These are phyloP conservation scores for Drosophila fulvimacula DNA, from an alignment of 2,888 invertebrate species.

Conservation along the genomic window DNA sequence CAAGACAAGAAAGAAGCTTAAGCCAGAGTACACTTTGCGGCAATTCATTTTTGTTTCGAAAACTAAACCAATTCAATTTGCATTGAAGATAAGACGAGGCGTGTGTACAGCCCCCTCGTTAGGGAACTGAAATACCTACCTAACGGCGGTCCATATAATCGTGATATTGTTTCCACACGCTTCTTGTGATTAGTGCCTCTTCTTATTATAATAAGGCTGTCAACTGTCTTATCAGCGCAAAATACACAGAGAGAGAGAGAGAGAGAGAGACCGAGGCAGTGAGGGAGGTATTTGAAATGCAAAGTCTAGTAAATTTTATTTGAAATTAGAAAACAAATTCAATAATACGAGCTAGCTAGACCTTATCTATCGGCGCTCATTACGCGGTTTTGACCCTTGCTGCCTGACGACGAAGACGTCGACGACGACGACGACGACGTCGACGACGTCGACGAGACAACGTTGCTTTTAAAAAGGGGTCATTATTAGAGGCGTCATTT, in stretches of 20 bases:
- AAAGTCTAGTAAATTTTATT: slow-evolving; percentile 18
- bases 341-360: slow-evolving; percentile 42
- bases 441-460: slow-evolving; percentile 25
- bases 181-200: slow-evolving; percentile 35
- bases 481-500: slow-evolving; percentile 41
- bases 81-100: slow-evolving; percentile 53
- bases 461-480: slow-evolving; percentile 62
- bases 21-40: slow-evolving; percentile 22
- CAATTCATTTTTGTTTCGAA: slow-evolving; percentile 7
- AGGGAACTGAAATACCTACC: slow-evolving; percentile 37
- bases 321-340: slow-evolving; percentile 67
- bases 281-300: slow-evolving; percentile 9
- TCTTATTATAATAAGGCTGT: slow-evolving; percentile 5
- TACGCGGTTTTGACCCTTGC: slow-evolving; percentile 67
- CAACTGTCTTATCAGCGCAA: slow-evolving; percentile 59
- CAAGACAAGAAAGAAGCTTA: slow-evolving; percentile 10
- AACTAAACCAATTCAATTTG: slow-evolving; percentile 63
- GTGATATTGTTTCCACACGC: slow-evolving; percentile 47
- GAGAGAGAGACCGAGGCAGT: background rate
- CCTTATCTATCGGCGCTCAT: slow-evolving; percentile 55
- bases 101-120: slow-evolving; percentile 21
- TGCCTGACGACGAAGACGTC: slow-evolving; percentile 34
- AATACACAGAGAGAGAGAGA: slow-evolving; percentile 43
- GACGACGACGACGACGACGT: too few relatives aligned
- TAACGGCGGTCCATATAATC: slow-evolving; percentile 18